Conservation (phyloP, 2,113 vertebrate species). For the Cavia porcellus region DNA sequence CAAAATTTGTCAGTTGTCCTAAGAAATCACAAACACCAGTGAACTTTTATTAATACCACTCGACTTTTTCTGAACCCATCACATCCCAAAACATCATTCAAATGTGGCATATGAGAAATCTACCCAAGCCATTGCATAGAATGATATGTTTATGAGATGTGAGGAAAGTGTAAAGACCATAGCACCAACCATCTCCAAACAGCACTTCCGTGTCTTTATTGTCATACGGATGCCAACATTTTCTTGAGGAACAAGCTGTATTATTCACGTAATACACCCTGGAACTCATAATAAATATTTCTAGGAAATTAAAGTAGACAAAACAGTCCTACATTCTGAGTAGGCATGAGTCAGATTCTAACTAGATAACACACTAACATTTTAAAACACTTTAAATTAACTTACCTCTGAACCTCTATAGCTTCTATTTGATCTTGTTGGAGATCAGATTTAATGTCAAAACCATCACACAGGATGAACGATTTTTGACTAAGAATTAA, state of each 20-base stretch:
- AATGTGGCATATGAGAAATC: neutral
- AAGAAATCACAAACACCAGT: neutral
- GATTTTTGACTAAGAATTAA: slow-evolving; percentile 4
- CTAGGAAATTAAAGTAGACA: neutral
- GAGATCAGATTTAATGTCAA: neutral
- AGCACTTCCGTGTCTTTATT: neutral
- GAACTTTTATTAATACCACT: neutral
- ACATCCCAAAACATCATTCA: slow-evolving; percentile 1
- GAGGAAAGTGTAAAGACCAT: neutral
- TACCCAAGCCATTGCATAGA: neutral
- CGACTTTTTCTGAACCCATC: neutral
- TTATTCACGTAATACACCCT: neutral
- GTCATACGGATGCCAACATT: neutral
- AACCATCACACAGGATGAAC: neutral
- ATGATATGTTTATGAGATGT: slow-evolving; percentile 12
- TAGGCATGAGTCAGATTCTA: neutral
- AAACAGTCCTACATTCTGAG: neutral
- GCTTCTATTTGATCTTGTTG: neutral
- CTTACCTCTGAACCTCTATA: neutral
- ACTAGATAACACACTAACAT: neutral
- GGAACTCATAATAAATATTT: neutral
- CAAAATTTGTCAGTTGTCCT: neutral
- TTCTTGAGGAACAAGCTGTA: neutral
- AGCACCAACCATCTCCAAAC: neutral
- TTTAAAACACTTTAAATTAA: slow-evolving; percentile 48